phyloP scores from a whole-genome alignment of 1,140 invertebrate species.

The Drosophila nigromelanica region DNA sequence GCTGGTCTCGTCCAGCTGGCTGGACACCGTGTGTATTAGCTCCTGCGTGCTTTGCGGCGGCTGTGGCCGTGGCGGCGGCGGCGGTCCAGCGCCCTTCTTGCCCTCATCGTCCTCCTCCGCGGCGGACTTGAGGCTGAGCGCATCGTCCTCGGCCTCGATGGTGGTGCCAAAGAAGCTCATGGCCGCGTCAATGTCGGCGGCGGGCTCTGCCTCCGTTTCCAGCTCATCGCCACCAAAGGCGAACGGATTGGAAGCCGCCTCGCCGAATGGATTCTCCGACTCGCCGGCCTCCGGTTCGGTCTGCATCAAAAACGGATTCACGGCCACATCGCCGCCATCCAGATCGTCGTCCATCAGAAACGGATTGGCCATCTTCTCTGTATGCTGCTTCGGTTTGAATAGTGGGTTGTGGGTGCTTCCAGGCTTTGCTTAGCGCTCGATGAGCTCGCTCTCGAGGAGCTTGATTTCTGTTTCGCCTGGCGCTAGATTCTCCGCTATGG shows the following conservation, averaged over 20 bases:
- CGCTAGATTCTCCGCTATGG: constrained; percentile 89
- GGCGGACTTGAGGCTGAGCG: constrained; percentile 69
- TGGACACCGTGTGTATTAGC: constrained; percentile 92
- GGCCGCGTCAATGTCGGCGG: constrained; percentile 66
- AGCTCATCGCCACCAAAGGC: constrained; percentile 84
- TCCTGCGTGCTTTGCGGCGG: constrained; percentile 91
- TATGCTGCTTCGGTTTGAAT: not conserved
- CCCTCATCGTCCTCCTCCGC: constrained; percentile 75
- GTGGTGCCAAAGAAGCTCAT: constrained; percentile 78
- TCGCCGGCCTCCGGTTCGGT: constrained; percentile 46
- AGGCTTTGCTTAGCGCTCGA: constrained; percentile 78
- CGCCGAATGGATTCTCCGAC: constrained; percentile 77
- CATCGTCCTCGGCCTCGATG: constrained; percentile 76
- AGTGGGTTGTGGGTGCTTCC: constrained; percentile 9
- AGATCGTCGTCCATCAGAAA: constrained; percentile 90
- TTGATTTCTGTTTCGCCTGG: constrained; percentile 92
- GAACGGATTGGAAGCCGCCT: constrained; percentile 86
- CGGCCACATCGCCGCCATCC: constrained; percentile 83
- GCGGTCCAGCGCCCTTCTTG: constrained; percentile 67
- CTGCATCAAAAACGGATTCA: constrained; percentile 86
- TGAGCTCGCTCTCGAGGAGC: constrained; percentile 89
- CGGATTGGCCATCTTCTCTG: constrained; percentile 88
- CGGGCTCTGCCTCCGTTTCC: constrained; percentile 57
- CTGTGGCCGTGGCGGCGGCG: constrained; percentile 86
- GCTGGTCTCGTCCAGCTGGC: constrained; percentile 94